These are phyloP conservation scores for Heliconius aoede DNA, from an alignment of 2,888 invertebrate species.

Conservation along the genomic window DNA sequence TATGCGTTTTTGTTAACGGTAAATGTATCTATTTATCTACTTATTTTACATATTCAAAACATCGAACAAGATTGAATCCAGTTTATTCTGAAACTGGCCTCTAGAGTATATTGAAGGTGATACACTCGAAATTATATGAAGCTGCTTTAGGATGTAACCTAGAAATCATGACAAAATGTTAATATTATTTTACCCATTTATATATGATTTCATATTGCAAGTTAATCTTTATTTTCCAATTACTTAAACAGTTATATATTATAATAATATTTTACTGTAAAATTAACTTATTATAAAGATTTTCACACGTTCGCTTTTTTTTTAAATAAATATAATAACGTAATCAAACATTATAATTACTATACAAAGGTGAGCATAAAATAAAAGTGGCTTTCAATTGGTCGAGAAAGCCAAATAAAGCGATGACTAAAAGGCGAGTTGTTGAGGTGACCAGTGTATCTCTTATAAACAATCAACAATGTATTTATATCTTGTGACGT, in stretches of 20 bases:
- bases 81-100: slow-evolving; percentile 42
- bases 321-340: neutral
- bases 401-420: neutral
- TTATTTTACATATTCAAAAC: slow-evolving; percentile 19
- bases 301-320: neutral
- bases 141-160: neutral
- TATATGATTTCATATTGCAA: neutral
- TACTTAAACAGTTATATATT: too few relatives aligned
- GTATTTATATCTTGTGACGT: neutral
- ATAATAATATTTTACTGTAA: neutral
- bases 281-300: neutral
- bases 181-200: neutral
- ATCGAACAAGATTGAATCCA: slow-evolving; percentile 20
- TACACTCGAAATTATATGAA: slow-evolving; percentile 6
- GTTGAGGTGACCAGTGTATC: neutral
- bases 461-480: neutral
- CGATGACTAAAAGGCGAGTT: neutral
- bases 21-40: neutral
- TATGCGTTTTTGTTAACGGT: neutral
- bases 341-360: neutral
- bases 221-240: too few relatives aligned
- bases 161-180: neutral
- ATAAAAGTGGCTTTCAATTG: neutral
- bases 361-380: neutral
- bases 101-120: slow-evolving; percentile 41